Evolutionary conservation across 2,113 vertebrate genomes (phyloP).

Genomic region (Pachyramphus minor): DNA sequence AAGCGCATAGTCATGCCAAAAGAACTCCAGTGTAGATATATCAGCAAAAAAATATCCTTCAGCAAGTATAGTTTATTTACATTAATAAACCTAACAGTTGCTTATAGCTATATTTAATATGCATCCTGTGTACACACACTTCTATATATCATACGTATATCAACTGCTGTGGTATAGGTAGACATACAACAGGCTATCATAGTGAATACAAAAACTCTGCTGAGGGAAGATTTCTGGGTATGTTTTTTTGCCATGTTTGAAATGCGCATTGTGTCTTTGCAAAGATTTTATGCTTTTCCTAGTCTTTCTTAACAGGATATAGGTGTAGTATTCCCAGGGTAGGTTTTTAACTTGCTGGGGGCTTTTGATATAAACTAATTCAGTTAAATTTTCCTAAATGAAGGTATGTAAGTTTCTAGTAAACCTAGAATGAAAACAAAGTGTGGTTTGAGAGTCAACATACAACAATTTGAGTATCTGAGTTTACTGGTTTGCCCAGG

Average conservation of each 20-base stretch:
- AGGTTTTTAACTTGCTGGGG: not conserved
- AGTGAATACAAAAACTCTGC: not conserved
- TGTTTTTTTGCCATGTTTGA: not conserved
- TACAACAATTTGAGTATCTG: not conserved
- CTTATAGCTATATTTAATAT: not conserved
- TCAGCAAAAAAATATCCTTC: slow-evolving; percentile 43
- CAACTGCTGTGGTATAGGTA: not conserved
- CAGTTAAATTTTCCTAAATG: not conserved
- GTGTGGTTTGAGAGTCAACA: not conserved
- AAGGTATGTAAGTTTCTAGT: not conserved
- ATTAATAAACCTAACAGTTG: not conserved
- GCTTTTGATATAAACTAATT: not conserved
- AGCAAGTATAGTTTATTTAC: slow-evolving; percentile 22
- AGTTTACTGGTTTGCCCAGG: not conserved
- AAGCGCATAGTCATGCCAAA: slow-evolving; percentile 16
- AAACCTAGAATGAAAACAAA: not conserved
- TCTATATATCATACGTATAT: not conserved
- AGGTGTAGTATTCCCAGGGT: not conserved
- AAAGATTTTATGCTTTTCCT: not conserved
- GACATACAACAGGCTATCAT: not conserved
- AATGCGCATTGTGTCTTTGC: not conserved
- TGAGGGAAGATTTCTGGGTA: not conserved
- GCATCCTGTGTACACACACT: not conserved
- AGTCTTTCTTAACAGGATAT: not conserved
- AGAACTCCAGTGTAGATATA: slow-evolving; percentile 1